Percentiles rank a stretch among this genome's conserved stretches.
These are phyloP conservation scores for Stylophora pistillata DNA, from an alignment of 64 coral and sea anemone species.

Conservation along the genomic window DNA sequence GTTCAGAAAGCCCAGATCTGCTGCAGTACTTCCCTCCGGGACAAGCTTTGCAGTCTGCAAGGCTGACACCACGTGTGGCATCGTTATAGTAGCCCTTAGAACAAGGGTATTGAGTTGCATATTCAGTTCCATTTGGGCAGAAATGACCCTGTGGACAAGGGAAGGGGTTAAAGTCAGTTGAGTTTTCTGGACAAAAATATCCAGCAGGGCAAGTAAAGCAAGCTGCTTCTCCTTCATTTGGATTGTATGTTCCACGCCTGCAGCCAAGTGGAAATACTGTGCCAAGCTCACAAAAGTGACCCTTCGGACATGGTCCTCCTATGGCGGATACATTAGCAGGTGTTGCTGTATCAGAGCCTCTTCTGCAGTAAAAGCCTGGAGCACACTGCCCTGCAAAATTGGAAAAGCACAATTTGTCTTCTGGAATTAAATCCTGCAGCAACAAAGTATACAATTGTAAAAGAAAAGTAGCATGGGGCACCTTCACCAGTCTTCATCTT, in stretches of 20 bases:
- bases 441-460: no score
- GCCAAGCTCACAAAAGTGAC: constrained; percentile 88
- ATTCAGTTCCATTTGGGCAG: constrained; percentile 90
- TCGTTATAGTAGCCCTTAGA: constrained; percentile 94
- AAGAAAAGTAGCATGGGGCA: no score
- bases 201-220: constrained; percentile 88
- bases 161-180: constrained; percentile 52
- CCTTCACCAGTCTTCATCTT: no score
- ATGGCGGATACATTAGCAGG: constrained; percentile 61
- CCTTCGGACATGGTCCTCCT: constrained; percentile 85
- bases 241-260: constrained; percentile 88
- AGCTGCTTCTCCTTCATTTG: constrained; percentile 87
- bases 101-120: constrained; percentile 78
- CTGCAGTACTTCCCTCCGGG: constrained; percentile 91
- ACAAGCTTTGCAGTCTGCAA: constrained; percentile 80
- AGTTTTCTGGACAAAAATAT: constrained; percentile 89
- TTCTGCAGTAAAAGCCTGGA: constrained; percentile 87
- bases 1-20: constrained; percentile 71
- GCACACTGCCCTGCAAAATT: constrained; percentile 67
- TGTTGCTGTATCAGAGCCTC: constrained; percentile 84
- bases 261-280: constrained; percentile 82
- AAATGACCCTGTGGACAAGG: constrained; percentile 92
- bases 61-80: constrained; percentile 51
- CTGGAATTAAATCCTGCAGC: no score
- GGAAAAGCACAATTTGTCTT: background rate